phyloP scores from a whole-genome alignment of 2,113 vertebrate genomes.

The Origma solitaria region DNA sequence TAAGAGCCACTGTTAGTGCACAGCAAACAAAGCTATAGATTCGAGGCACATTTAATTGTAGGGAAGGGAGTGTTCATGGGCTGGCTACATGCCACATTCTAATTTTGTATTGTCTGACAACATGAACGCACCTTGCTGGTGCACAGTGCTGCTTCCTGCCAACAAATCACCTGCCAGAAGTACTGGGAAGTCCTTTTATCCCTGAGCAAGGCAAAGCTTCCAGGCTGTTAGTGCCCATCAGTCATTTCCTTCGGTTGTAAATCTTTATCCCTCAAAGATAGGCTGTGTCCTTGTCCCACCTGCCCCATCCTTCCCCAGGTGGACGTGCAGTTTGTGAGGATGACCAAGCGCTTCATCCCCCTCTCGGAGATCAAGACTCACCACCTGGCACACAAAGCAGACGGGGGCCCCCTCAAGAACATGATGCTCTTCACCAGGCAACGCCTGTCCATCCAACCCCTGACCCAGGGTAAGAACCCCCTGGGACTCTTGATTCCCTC shows the following conservation, averaged over 20 bases:
- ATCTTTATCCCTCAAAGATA: neutral
- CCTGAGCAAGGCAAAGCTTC: neutral
- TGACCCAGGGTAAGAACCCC: constrained; percentile 78
- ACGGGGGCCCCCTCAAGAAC: constrained; percentile 80
- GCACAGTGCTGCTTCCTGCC: neutral
- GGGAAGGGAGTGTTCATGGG: neutral
- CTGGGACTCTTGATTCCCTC: neutral
- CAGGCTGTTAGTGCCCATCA: neutral
- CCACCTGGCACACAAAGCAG: constrained; percentile 78
- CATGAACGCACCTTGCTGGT: neutral
- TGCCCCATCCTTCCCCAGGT: constrained; percentile 71
- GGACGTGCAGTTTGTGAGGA: constrained; percentile 89
- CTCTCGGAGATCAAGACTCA: constrained; percentile 86
- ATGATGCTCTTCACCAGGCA: constrained; percentile 85
- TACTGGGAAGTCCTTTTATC: neutral
- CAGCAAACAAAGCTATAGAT: neutral
- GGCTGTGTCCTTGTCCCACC: neutral
- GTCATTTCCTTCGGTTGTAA: neutral
- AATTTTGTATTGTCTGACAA: neutral
- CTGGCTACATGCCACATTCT: neutral
- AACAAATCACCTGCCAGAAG: neutral
- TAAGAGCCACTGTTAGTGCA: neutral
- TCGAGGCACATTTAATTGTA: neutral
- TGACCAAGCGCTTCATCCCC: constrained; percentile 86
- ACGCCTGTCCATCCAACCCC: constrained; percentile 88